Base-by-base conservation (phyloP, 2,888 invertebrate genomes). In the Polietes domitor region DNA sequence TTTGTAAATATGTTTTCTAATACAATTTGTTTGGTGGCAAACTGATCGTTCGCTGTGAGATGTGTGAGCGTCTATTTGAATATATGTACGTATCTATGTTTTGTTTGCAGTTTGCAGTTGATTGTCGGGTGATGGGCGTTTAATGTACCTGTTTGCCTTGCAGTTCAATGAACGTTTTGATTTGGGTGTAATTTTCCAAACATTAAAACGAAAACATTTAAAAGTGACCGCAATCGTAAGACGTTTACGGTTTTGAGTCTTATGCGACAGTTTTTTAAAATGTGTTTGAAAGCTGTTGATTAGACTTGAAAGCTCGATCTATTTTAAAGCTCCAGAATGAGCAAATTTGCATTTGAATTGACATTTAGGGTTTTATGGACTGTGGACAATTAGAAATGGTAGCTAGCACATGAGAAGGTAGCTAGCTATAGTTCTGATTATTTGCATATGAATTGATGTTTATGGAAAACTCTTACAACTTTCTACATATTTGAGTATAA, bases 91-190 rank as follows among this genome's bases (percentile, higher is more conserved):
- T 28, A 71, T 10, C 28, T 53, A 55, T 50, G 72, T 53, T 28
- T 72, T 15, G 17, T 72, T 72, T 19, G 65, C 53, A 53, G 58
- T 80, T 74, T 71, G 55, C 58, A 77, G 26, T 43, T 83, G 68
- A 17, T 82, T 84, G 58, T 72, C 81, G 82, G 80, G 41, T 85
- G 86, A 78, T 85, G 85, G 80, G 82, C 80, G 86, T 85, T 82
- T 83, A 82, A 80, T 85, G 80, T 90, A 91, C 91, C 90, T 87
- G 91, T 90, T 91, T 91, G 89, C 91, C 90, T 91, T 91, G 91
- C 88, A 89, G 91, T 91, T 91, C 90, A 91, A 89, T 90, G 91
- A 86, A 89, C 90, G 86, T 75, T 63, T 83, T 68, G 68, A 53
- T 72, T 70, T 77, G 71, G 71, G 32, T 79, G 71, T 71, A 74